phyloP scores from a whole-genome alignment of 2,797 vertebrate genomes.

The Coranthus polyacanthus region DNA sequence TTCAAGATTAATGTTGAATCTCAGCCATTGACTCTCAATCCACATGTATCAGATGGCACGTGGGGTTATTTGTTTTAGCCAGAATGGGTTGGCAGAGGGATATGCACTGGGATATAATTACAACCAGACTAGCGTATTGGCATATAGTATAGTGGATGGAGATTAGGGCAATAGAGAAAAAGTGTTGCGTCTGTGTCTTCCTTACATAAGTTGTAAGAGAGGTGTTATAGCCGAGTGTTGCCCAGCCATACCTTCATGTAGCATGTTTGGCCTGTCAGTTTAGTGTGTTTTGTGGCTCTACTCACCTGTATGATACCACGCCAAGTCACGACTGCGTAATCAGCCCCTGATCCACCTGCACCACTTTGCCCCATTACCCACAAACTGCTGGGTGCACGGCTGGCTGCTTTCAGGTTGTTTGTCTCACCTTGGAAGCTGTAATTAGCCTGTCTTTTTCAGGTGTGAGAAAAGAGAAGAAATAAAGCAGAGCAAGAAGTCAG shows the following conservation, averaged over 20 bases:
- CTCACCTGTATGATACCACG: constrained; percentile 3
- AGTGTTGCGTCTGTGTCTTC: too few species aligned
- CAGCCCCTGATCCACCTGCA: constrained; percentile 23
- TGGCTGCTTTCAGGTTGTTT: constrained; percentile 14
- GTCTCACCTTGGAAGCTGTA: constrained; percentile 57
- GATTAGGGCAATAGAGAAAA: background rate
- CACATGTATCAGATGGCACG: constrained; percentile 33
- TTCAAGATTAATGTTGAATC: constrained; percentile 32
- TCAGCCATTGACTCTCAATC: constrained; percentile 22
- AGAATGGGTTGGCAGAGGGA: constrained; percentile 23
- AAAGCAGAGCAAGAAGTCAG: constrained; percentile 52
- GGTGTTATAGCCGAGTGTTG: too few species aligned
- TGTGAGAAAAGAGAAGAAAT: constrained; percentile 44
- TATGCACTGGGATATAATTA: constrained; percentile 22
- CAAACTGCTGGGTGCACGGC: background rate
- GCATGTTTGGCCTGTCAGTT: constrained; percentile 12
- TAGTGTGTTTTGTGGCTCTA: constrained; percentile 25
- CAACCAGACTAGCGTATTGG: constrained; percentile 29
- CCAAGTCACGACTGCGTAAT: constrained; percentile 45
- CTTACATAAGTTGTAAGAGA: too few species aligned
- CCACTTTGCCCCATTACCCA: constrained; percentile 23
- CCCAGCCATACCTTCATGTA: background rate
- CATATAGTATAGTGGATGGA: background rate
- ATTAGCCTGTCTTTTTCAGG: constrained; percentile 63
- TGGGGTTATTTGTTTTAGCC: constrained; percentile 22